Base-by-base conservation (phyloP, 2,113 vertebrate genomes). In the Chloropsis hardwickii region DNA sequence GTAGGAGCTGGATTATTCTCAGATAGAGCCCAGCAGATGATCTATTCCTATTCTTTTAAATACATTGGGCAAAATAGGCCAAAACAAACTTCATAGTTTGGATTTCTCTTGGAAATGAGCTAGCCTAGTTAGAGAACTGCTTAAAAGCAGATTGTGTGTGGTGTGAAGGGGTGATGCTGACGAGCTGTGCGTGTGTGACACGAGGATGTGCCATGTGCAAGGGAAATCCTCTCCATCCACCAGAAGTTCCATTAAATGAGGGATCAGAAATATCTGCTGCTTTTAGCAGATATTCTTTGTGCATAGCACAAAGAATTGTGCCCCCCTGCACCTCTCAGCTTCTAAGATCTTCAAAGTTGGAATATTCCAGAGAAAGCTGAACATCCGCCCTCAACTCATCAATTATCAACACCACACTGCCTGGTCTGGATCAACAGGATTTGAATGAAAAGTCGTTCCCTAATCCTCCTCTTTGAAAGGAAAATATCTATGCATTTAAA, bases 401-500 rank as follows among this genome's bases (percentile, higher is more conserved):
- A 50, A 20, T 61, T 83, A 77, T 8, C 7, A 19, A 58, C 79
- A 66, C 37, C 42, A 45, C n/a, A 5, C 56, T 65, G 54, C 40
- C 47, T 42, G 25, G 11, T 27, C 56, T 77, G 60, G 42, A 86
- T 83, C 69, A 86, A 45, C 35, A 81, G 39, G 45, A 86, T 80
- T 81, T 16, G 6, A 74, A 88, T 83, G 56, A 73, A 45, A 92
- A 85, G 31, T 50, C 29, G 2, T 40, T 51, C 54, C 79, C 48
- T 82, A 82, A 86, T 88, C 44, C 61, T 80, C 35, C 53, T 48
- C 58, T 81, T 90, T n/a, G 72, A 88, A 64, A 86, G 9, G 23
- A 56, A 94, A 90, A 66, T 81, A 92, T 42, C 70, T 50, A 2
- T 3, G 2, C 33, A 53, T 91, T 88, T 77, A 53, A 77, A 94